These are phyloP conservation scores for Chymomyza amoena DNA, from an alignment of 2,888 invertebrate species.

Conservation along the genomic window DNA sequence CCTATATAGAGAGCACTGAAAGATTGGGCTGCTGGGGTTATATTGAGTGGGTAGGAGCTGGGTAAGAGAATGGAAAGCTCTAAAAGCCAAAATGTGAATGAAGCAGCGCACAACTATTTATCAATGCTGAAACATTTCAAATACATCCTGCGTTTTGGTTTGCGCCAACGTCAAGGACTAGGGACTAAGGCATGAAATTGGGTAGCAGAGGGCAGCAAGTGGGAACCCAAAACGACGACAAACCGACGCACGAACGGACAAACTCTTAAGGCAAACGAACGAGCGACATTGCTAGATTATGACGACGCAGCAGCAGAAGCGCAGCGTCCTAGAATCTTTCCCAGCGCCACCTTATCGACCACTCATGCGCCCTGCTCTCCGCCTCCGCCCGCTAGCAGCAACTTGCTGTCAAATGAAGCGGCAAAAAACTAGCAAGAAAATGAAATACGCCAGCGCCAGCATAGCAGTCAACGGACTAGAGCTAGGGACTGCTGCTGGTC, in stretches of 20 bases:
- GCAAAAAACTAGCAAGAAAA: constrained; percentile 75
- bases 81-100: constrained; percentile 18
- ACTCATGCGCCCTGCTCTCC: constrained; percentile 10
- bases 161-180: constrained; percentile 31
- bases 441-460: constrained; percentile 75
- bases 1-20: background rate
- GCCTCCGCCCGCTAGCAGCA: background rate
- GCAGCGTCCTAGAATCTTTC: background rate
- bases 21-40: background rate
- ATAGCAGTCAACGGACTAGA: constrained; percentile 24
- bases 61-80: background rate
- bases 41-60: background rate
- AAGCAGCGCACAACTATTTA: constrained; percentile 65
- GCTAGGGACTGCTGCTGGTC: background rate
- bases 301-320: constrained; percentile 34
- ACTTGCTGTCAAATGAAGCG: constrained; percentile 75
- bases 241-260: constrained; percentile 7
- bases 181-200: constrained; percentile 37
- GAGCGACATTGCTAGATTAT: constrained; percentile 49
- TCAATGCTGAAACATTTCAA: constrained; percentile 73
- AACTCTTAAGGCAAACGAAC: constrained; percentile 25
- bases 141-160: constrained; percentile 59
- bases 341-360: constrained; percentile 2
- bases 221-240: background rate
- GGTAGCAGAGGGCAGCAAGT: constrained; percentile 10